Percentiles rank a stretch among this genome's conserved stretches.
phyloP scores from a whole-genome alignment of 2,797 vertebrate species.

The Monodelphis domestica region DNA sequence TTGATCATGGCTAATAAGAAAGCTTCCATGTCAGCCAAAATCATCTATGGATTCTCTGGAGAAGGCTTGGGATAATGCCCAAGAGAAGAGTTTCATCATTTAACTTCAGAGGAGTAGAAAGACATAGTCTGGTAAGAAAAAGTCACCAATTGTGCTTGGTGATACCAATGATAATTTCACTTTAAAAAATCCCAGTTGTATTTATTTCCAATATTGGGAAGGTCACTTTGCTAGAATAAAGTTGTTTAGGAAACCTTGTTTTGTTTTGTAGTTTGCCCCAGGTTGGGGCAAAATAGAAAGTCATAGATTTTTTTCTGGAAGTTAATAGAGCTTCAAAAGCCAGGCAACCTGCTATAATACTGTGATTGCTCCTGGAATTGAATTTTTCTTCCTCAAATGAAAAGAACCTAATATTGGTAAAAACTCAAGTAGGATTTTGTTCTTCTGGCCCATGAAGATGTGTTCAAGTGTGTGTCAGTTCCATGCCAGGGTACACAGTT shows the following conservation, averaged over 20 bases:
- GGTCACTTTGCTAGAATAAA: conserved; percentile 12
- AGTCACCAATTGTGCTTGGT: conserved; percentile 59
- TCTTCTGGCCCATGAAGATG: conserved; percentile 50
- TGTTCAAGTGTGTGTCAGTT: conserved; percentile 61
- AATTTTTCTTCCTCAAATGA: conserved; percentile 49
- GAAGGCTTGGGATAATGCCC: conserved; percentile 40
- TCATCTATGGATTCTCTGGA: conserved; percentile 55
- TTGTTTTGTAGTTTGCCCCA: conserved; percentile 53
- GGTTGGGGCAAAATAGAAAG: conserved; percentile 49
- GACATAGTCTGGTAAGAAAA: conserved; percentile 48
- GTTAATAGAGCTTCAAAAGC: conserved; percentile 42
- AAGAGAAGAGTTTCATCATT: conserved; percentile 49
- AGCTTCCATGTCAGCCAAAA: conserved; percentile 59
- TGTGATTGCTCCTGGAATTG: conserved; percentile 32
- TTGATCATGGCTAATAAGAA: conserved; percentile 72
- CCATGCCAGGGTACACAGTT: conserved; percentile 62
- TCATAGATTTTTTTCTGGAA: conserved; percentile 21
- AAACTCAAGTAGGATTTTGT: conserved; percentile 54
- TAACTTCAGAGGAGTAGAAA: conserved; percentile 47
- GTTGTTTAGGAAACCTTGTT: conserved; percentile 40
- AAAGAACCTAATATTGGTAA: conserved; percentile 52
- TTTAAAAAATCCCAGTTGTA: conserved; percentile 50
- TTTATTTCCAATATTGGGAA: conserved; percentile 59
- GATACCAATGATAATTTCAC: conserved; percentile 51
- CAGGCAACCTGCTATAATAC: neutral